Evolutionary conservation across 2,888 invertebrate species (phyloP).

Genomic region (Strigamia crassipes): DNA sequence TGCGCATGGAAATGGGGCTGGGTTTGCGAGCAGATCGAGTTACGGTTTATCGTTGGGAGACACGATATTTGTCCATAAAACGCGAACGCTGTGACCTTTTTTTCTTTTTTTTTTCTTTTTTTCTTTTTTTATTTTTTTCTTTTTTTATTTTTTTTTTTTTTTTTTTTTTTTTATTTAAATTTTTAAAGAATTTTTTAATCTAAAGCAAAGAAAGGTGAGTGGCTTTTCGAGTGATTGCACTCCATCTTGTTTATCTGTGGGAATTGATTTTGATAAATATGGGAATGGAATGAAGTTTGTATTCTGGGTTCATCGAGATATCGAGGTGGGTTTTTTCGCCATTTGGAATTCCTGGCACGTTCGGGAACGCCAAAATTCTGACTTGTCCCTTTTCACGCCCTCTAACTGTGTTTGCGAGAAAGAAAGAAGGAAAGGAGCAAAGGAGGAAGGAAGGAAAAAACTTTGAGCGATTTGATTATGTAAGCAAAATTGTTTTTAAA

Average conservation of each 20-base stretch:
- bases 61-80: not conserved
- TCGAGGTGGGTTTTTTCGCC: not conserved
- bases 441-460: not conserved
- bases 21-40: not conserved
- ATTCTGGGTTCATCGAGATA: not conserved
- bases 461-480: not conserved
- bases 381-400: constrained; percentile 12
- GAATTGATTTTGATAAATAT: not conserved
- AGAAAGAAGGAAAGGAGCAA: too few species aligned
- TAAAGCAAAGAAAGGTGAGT: not conserved
- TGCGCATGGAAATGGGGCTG: not conserved
- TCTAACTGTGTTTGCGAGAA: not conserved
- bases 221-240: not conserved
- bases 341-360: not conserved
- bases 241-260: not conserved
- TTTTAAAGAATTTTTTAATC: too few species aligned
- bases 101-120: too few species aligned
- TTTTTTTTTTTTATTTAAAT: too few species aligned
- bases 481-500: too few species aligned
- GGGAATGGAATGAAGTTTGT: not conserved
- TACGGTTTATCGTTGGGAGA: not conserved
- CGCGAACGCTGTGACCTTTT: not conserved
- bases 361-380: not conserved
- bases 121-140: too few species aligned
- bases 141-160: not conserved